Base-by-base conservation (phyloP, 2,797 vertebrate genomes). In the Chiloscyllium punctatum region DNA sequence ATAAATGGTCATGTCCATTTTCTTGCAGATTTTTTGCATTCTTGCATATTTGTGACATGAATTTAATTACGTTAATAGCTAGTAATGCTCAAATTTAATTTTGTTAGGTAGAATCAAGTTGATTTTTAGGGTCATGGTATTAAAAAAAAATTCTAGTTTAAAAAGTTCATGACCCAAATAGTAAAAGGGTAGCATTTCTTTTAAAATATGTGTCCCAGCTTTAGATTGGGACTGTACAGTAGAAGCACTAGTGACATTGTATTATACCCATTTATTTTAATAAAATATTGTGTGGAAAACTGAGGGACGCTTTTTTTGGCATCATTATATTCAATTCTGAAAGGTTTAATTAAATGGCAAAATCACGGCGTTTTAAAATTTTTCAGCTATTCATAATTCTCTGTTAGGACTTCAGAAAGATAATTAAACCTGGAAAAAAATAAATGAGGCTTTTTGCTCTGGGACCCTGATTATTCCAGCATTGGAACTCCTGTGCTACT, bases 1-100 rank as follows among this genome's bases (percentile, higher is more conserved):
- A 97, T 97, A 97, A 98, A 98, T 98, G 98, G 98, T 98, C 97
- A 97, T 96, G 97, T 97, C 97, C 97, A 97, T 98, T 98, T 98
- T 98, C 42, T 48, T 48, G 0, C 42, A 48, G 42, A 48, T 48
- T 0, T 48, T 98, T 98, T 98, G 97, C n/a, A n/a, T n/a, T 98
- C 98, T 98, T 98, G 97, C 97, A 98, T 97, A 98, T 98, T 97
- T 97, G 97, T 98, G 98, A 98, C 97, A 97, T 95, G 97, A 97
- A 98, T 98, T 98, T 97, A 98, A 98, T 98, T 98, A 98, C 96
- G 96, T 96, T 97, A 98, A 98, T 98, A 97, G 97, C 98, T 96
- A 96, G 96, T 96, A 97, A 97, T 97, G 97, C 97, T 97, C 97
- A 98, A 98, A 98, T 98, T 97, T 97, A 98, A 97, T 98, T 98